A percentile compares a stretch with the other conserved stretches of the same genome.
Conservation (phyloP, 2,113 vertebrate species). For the Rhadina sibilatrix region DNA sequence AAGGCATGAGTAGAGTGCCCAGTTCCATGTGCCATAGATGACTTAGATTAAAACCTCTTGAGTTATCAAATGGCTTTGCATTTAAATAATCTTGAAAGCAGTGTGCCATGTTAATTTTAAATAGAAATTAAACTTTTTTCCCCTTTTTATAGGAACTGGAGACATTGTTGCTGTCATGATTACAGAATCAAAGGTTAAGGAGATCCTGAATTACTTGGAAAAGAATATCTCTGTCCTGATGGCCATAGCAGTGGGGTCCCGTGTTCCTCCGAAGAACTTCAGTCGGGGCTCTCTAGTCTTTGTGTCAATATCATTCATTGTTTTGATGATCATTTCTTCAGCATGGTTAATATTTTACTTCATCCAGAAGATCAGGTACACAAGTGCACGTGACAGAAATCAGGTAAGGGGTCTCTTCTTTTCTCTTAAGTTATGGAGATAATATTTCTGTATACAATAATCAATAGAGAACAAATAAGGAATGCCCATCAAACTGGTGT, state of each 20-base stretch:
- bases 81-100: background rate
- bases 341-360: slow-evolving; percentile 99
- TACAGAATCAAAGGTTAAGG: slow-evolving; percentile 90
- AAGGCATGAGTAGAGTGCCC: background rate
- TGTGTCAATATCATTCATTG: slow-evolving; percentile 97
- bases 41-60: background rate
- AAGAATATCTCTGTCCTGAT: slow-evolving; percentile 92
- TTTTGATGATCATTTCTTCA: slow-evolving; percentile 96
- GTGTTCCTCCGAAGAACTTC: slow-evolving; percentile 83
- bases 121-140: background rate
- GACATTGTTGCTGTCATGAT: slow-evolving; percentile 98
- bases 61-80: background rate
- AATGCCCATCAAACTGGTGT: background rate
- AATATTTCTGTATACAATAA: background rate
- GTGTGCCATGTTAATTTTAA: background rate
- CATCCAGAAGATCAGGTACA: slow-evolving; percentile 97
- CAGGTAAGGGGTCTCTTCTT: slow-evolving; percentile 79
- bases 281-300: slow-evolving; percentile 94
- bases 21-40: background rate
- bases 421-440: background rate
- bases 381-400: slow-evolving; percentile 88
- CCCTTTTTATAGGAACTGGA: slow-evolving; percentile 85
- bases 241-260: slow-evolving; percentile 87
- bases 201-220: slow-evolving; percentile 91
- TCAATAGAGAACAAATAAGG: background rate